These are phyloP conservation scores for Dendrolimus houi DNA, from an alignment of 2,888 invertebrate genomes.

Conservation along the genomic window DNA sequence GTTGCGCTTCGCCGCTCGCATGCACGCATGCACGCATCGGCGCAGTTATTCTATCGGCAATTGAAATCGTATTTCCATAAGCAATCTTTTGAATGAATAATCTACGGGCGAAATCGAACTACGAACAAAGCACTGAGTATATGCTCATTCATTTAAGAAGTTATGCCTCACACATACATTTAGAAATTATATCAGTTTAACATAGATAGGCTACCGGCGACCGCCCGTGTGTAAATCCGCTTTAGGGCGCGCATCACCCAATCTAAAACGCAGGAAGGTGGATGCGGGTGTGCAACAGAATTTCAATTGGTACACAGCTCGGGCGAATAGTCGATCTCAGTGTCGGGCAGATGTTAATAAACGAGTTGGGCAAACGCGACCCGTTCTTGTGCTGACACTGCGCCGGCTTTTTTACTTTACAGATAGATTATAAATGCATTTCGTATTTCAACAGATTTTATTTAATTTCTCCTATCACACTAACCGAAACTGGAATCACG, in stretches of 20 bases:
- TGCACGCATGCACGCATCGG: constrained; percentile 41
- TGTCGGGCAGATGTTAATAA: constrained; percentile 55
- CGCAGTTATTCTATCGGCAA: constrained; percentile 39
- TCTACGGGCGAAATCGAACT: constrained; percentile 47
- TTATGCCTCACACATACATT: no score
- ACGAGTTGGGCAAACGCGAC: constrained; percentile 5
- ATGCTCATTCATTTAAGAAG: no score
- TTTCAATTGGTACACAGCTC: constrained; percentile 42
- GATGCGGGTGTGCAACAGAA: constrained; percentile 50
- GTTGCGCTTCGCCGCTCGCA: constrained; percentile 35
- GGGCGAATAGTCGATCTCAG: constrained; percentile 7
- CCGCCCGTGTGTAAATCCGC: constrained; percentile 49
- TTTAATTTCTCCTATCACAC: no score
- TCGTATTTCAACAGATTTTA: no score
- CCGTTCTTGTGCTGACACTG: not conserved
- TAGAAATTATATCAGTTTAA: not conserved
- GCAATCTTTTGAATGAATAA: constrained; percentile 44
- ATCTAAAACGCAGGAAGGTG: constrained; percentile 20
- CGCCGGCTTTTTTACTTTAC: no score
- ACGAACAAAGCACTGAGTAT: constrained; percentile 23
- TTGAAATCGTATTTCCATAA: constrained; percentile 53
- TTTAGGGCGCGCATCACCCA: constrained; percentile 32
- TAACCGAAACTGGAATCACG: no score
- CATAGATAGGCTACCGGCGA: constrained; percentile 7
- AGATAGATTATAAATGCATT: no score